Conservation (phyloP, 2,888 invertebrate species). For the Lochmaea crataegi region DNA sequence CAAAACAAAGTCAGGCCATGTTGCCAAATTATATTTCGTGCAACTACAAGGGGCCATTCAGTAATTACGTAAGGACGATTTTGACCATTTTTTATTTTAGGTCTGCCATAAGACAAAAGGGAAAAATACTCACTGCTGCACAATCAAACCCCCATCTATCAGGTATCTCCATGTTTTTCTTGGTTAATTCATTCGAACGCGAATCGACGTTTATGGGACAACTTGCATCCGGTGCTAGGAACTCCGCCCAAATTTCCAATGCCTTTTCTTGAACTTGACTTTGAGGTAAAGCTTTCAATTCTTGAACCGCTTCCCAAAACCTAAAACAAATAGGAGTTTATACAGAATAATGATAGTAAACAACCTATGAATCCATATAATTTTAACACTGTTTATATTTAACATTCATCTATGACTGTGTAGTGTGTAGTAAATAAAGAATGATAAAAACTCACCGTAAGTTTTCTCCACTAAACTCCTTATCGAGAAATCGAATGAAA, state of each 20-base stretch:
- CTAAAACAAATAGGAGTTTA: conserved; percentile 64
- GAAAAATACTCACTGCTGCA: conserved; percentile 80
- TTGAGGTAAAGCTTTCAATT: conserved; percentile 89
- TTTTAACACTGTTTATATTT: no score
- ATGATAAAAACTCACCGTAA: conserved; percentile 75
- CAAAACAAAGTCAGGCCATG: no score
- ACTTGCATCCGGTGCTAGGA: conserved; percentile 91
- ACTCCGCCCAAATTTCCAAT: conserved; percentile 92
- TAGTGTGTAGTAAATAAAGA: neutral
- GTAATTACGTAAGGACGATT: no score
- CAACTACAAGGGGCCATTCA: no score
- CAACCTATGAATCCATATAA: no score
- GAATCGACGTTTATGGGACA: conserved; percentile 99
- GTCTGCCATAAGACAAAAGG: no score
- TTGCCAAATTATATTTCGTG: no score
- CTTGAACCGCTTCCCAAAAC: conserved; percentile 96
- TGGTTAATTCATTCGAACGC: conserved; percentile 85
- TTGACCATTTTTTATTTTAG: no score
- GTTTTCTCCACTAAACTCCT: conserved; percentile 99
- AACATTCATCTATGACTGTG: neutral
- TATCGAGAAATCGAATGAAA: conserved; percentile 94
- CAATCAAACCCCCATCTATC: conserved; percentile 97
- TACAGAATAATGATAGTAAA: neutral
- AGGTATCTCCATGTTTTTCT: conserved; percentile 82
- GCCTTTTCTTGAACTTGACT: conserved; percentile 86